Conservation (phyloP, 2,888 invertebrate species). For the Unio pictorum region DNA sequence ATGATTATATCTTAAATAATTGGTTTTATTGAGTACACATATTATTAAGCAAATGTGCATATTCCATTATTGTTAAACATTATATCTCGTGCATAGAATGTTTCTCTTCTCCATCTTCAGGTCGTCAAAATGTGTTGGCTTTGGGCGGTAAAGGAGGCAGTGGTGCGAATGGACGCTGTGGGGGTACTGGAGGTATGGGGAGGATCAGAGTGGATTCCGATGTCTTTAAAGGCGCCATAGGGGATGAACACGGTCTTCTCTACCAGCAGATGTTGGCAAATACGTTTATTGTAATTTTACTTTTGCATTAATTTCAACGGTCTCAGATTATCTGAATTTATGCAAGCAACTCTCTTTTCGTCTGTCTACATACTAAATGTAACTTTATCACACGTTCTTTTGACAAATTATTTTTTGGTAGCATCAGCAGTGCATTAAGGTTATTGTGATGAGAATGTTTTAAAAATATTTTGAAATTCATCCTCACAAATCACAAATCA, state of each 20-base stretch:
- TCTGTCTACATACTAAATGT: too few species aligned
- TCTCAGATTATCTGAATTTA: background rate
- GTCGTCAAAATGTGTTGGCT: constrained; percentile 33
- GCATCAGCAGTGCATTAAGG: too few species aligned
- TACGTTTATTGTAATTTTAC: constrained; percentile 9
- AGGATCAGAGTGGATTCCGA: constrained; percentile 45
- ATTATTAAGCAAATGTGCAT: too few species aligned
- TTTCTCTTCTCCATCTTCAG: constrained; percentile 12
- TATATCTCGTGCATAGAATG: background rate
- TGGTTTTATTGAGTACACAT: too few species aligned
- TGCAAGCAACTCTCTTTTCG: background rate
- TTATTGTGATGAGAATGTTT: too few species aligned
- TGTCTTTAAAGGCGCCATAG: constrained; percentile 32
- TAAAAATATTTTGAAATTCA: too few species aligned
- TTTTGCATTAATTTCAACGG: background rate
- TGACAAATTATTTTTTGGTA: too few species aligned
- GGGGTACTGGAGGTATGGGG: constrained; percentile 46
- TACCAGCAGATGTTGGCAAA: constrained; percentile 17
- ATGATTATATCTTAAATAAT: too few species aligned
- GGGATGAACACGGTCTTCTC: constrained; percentile 13
- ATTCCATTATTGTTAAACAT: too few species aligned
- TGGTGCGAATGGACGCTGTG: constrained; percentile 32
- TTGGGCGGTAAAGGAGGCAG: constrained; percentile 50
- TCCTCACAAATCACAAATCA: too few species aligned
- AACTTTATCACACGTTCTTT: too few species aligned